Conservation (phyloP, 2,113 vertebrate species). For the Myxocyprinus asiaticus region DNA sequence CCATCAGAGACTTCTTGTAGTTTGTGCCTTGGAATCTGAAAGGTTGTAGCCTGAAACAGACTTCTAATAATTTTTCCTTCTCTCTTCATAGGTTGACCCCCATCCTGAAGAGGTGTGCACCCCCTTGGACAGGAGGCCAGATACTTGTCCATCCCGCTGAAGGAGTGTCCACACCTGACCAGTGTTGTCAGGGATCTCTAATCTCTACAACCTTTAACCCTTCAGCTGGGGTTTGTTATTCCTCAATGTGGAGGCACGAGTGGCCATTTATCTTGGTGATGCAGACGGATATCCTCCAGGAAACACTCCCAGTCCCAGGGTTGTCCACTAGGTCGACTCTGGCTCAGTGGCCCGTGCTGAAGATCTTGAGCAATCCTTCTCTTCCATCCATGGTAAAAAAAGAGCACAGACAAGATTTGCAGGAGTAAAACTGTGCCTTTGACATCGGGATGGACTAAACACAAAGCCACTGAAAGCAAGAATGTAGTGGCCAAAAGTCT, state of each 20-base stretch:
- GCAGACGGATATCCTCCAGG: background rate
- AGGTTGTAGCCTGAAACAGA: background rate
- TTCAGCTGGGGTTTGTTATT: conserved; percentile 18
- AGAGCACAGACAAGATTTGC: background rate
- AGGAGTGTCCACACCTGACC: conserved; percentile 41
- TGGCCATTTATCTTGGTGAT: background rate
- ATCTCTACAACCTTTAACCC: conserved; percentile 6
- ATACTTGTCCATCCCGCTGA: conserved; percentile 92
- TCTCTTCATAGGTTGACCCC: conserved; percentile 83
- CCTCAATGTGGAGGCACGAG: background rate
- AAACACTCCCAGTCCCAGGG: conserved; percentile 27
- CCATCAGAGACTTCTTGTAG: background rate
- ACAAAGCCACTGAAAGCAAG: background rate
- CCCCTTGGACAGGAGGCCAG: conserved; percentile 79
- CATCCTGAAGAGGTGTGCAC: conserved; percentile 85
- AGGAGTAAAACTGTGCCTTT: conserved; percentile 27
- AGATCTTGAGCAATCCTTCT: conserved; percentile 27
- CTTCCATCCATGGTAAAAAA: conserved; percentile 1
- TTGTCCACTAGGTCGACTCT: background rate
- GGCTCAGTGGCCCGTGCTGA: background rate
- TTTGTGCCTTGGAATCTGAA: background rate
- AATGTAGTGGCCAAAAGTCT: background rate
- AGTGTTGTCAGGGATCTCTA: conserved; percentile 29
- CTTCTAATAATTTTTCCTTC: background rate
- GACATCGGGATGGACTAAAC: conserved; percentile 22